Conservation (phyloP, 2,113 vertebrate genomes). For the Cricetomys ansorgei region DNA sequence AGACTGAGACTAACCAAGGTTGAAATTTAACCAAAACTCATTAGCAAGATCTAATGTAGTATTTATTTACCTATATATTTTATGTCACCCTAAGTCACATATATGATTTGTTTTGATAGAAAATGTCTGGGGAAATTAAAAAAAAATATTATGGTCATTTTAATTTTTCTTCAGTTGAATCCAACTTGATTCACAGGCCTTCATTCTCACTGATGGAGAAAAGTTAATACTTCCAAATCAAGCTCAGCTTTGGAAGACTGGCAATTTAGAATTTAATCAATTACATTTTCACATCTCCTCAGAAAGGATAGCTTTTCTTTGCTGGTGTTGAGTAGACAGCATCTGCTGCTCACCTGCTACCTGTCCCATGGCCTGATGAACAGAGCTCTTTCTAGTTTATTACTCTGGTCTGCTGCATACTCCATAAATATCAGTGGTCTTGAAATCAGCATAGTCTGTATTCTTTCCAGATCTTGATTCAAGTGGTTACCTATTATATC, state of each 20-base stretch:
- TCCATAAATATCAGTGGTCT: background rate
- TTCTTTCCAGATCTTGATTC: background rate
- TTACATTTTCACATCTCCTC: background rate
- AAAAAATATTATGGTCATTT: background rate
- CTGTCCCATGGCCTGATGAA: rapidly evolving
- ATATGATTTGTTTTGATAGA: background rate
- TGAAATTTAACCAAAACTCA: background rate
- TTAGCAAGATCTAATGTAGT: background rate
- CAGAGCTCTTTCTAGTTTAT: background rate
- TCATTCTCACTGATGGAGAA: background rate
- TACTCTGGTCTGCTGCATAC: background rate
- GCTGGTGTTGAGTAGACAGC: background rate
- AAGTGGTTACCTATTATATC: background rate
- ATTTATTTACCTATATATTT: background rate
- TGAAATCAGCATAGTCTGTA: background rate
- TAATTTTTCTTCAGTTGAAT: background rate
- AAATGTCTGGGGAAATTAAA: background rate
- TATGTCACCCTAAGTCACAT: background rate
- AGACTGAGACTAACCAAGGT: background rate
- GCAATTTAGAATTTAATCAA: background rate
- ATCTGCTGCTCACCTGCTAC: background rate
- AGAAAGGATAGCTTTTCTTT: background rate
- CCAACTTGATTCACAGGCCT: background rate
- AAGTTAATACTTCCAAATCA: background rate
- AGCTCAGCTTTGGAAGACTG: background rate